A percentile compares a stretch with the other conserved stretches of the same genome.
Evolutionary conservation across 1,140 invertebrate species (phyloP).

Genomic region (Eulimnadia texana): DNA sequence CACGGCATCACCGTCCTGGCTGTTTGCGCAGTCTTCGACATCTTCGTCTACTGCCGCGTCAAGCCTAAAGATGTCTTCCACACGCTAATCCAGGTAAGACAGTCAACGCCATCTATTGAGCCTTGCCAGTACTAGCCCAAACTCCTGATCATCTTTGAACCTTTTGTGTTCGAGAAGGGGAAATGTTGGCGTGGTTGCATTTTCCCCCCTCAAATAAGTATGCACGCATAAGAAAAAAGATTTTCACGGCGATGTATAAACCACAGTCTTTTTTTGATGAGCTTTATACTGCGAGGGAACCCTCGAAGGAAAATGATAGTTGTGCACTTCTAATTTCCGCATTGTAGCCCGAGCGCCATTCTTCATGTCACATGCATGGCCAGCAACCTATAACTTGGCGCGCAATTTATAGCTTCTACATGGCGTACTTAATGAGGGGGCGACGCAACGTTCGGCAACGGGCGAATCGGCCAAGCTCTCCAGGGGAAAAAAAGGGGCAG

Average conservation of each 20-base stretch:
- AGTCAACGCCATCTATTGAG: neutral
- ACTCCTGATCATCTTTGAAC: neutral
- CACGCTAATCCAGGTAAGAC: slow-evolving; percentile 21
- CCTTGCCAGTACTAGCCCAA: neutral
- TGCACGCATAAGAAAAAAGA: neutral
- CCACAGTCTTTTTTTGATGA: neutral
- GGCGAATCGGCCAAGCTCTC: neutral
- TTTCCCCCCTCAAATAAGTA: neutral
- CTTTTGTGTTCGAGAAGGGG: neutral
- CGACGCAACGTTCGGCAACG: neutral
- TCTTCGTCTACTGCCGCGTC: slow-evolving; percentile 33
- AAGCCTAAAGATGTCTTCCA: slow-evolving; percentile 15
- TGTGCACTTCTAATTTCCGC: neutral
- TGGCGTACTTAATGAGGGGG: slow-evolving; percentile 12
- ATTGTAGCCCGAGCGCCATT: slow-evolving; percentile 2
- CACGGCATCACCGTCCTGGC: slow-evolving; percentile 78
- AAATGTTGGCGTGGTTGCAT: neutral
- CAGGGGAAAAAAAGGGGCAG: no score
- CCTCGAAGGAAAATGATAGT: slow-evolving; percentile 4
- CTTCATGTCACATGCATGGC: neutral
- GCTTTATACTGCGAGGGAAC: slow-evolving; percentile 4
- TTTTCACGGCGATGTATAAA: neutral
- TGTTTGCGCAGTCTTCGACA: slow-evolving; percentile 68
- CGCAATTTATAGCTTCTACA: slow-evolving; percentile 11
- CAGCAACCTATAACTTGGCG: slow-evolving; percentile 13